Percentiles rank a stretch among this genome's conserved stretches.
phyloP scores from a whole-genome alignment of 2,888 invertebrate genomes.

The Cantharis nigra region DNA sequence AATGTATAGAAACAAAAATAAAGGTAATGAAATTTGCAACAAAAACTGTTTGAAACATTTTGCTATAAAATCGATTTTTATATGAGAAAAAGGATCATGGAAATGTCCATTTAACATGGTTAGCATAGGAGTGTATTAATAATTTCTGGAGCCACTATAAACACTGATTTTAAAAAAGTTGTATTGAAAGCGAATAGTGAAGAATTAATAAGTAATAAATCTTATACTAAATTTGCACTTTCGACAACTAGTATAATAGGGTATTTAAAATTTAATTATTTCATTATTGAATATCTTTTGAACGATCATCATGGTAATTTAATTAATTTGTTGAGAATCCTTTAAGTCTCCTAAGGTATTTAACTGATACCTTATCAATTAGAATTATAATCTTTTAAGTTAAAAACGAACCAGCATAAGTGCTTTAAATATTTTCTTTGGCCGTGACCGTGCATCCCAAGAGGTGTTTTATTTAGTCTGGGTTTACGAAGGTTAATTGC shows the following conservation, averaged over 20 bases:
- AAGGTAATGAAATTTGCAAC: no score
- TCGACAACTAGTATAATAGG: background rate
- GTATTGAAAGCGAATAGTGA: no score
- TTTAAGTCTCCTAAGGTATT: background rate
- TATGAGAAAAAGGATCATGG: no score
- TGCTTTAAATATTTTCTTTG: background rate
- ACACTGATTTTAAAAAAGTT: no score
- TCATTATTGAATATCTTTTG: background rate
- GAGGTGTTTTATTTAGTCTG: conserved; percentile 23
- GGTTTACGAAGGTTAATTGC: conserved; percentile 7
- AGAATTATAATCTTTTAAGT: background rate
- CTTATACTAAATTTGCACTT: background rate
- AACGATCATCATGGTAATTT: background rate
- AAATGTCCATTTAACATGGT: no score
- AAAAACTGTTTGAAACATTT: no score
- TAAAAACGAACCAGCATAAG: background rate
- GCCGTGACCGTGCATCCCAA: conserved; percentile 17
- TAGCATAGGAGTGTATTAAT: no score
- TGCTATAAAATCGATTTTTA: no score
- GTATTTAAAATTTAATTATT: background rate
- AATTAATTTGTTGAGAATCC: background rate
- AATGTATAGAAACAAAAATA: no score
- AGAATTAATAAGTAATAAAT: background rate
- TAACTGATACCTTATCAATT: background rate
- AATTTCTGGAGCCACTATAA: no score